Percentiles rank a stretch among this genome's conserved stretches.
phyloP scores from a whole-genome alignment of 92 coral and sea anemone genomes.

The Pocillopora meandrina region DNA sequence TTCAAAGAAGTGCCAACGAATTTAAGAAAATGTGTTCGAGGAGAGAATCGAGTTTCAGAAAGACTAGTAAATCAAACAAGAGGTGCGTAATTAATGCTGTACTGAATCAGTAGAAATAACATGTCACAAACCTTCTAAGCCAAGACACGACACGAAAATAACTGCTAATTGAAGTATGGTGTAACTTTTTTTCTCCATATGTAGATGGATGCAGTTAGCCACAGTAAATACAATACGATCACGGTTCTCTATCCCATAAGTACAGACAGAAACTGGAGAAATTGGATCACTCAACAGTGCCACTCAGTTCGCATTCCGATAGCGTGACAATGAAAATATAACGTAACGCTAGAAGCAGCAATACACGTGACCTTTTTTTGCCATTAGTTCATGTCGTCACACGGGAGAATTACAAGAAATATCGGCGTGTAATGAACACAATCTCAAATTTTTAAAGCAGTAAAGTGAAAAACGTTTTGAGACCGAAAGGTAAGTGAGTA shows the following conservation, averaged over 20 bases:
- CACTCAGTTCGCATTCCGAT: neutral
- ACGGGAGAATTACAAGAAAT: no score
- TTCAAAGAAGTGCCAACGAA: no score
- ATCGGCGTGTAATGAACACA: no score
- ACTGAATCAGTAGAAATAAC: neutral
- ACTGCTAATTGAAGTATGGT: neutral
- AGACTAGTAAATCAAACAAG: neutral
- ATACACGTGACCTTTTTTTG: no score
- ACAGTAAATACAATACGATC: neutral
- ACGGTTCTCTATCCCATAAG: neutral
- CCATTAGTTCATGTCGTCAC: no score
- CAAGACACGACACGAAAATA: neutral
- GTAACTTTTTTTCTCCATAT: neutral
- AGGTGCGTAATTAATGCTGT: no score
- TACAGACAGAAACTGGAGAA: neutral
- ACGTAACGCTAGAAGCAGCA: neutral
- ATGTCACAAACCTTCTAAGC: neutral
- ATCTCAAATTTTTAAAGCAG: no score
- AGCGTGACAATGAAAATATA: slow-evolving; percentile 10
- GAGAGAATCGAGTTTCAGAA: neutral
- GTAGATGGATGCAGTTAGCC: neutral
- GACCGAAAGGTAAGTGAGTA: no score
- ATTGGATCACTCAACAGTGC: neutral
- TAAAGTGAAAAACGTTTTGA: no score
- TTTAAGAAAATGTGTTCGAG: neutral